These are phyloP conservation scores for Odobenus rosmarus DNA, from an alignment of 2,113 vertebrate species.

Conservation along the genomic window DNA sequence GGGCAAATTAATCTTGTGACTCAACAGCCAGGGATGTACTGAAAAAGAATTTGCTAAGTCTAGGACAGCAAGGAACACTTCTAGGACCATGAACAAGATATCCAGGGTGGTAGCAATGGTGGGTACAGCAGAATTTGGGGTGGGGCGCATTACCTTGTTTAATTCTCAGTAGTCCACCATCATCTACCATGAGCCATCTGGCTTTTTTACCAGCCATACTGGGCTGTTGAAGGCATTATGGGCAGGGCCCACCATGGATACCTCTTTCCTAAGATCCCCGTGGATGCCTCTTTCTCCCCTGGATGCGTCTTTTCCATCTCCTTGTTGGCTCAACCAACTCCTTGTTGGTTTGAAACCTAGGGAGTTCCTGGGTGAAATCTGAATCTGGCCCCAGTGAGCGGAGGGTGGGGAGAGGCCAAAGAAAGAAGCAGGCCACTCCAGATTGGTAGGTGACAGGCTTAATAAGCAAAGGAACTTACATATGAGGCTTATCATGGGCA, in stretches of 20 bases:
- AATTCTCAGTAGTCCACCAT: neutral
- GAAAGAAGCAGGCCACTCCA: neutral
- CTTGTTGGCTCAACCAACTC: neutral
- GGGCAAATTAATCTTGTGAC: neutral
- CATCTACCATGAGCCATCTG: neutral
- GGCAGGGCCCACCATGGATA: neutral
- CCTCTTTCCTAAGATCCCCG: neutral
- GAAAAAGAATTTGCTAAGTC: neutral
- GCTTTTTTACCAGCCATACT: neutral
- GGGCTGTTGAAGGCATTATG: neutral
- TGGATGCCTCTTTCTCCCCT: neutral
- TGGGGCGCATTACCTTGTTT: neutral
- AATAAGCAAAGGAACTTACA: neutral
- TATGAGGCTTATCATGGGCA: neutral
- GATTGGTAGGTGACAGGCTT: neutral
- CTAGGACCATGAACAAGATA: neutral
- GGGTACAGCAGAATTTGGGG: neutral
- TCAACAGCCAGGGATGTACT: neutral
- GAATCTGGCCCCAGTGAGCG: neutral
- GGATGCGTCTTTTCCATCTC: neutral
- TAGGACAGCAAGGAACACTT: neutral
- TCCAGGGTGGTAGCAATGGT: neutral
- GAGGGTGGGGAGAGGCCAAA: neutral
- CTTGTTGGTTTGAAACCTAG: neutral
- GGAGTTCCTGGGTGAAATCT: neutral